These are phyloP conservation scores for Cinara cedri DNA, from an alignment of 2,888 invertebrate genomes.

Conservation along the genomic window DNA sequence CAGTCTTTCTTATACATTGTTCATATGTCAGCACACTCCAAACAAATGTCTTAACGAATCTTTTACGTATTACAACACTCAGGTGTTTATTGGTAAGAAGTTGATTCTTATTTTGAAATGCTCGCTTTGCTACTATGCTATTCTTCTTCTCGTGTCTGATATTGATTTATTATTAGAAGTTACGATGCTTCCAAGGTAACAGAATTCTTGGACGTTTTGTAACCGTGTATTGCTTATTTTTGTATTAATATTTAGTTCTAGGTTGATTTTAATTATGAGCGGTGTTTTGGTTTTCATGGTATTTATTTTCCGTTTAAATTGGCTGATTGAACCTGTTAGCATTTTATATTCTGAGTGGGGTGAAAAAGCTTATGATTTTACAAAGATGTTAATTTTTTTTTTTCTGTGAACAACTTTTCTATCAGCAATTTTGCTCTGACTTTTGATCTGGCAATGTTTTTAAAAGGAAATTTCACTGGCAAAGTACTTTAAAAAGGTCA, in stretches of 20 bases:
- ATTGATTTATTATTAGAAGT: constrained; percentile 1
- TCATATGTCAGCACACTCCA: too few species aligned
- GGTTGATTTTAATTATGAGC: neutral
- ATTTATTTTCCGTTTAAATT: neutral
- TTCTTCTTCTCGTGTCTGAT: constrained; percentile 1
- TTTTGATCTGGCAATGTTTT: too few species aligned
- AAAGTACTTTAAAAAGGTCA: too few species aligned
- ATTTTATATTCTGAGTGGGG: too few species aligned
- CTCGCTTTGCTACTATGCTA: neutral
- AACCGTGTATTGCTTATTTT: neutral
- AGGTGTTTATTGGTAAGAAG: neutral
- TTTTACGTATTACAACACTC: too few species aligned
- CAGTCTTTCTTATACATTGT: too few species aligned
- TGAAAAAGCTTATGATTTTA: too few species aligned
- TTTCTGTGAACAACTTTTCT: too few species aligned
- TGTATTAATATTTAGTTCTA: neutral
- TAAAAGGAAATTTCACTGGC: too few species aligned
- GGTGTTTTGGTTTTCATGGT: neutral
- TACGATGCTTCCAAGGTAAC: constrained; percentile 5
- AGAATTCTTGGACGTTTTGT: neutral
- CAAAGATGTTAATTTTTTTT: too few species aligned
- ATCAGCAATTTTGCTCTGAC: too few species aligned
- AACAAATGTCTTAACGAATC: too few species aligned
- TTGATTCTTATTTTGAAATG: neutral
- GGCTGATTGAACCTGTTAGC: neutral